Conservation (phyloP, 2,797 vertebrate species). For the Hapalemur alaotrensis region DNA sequence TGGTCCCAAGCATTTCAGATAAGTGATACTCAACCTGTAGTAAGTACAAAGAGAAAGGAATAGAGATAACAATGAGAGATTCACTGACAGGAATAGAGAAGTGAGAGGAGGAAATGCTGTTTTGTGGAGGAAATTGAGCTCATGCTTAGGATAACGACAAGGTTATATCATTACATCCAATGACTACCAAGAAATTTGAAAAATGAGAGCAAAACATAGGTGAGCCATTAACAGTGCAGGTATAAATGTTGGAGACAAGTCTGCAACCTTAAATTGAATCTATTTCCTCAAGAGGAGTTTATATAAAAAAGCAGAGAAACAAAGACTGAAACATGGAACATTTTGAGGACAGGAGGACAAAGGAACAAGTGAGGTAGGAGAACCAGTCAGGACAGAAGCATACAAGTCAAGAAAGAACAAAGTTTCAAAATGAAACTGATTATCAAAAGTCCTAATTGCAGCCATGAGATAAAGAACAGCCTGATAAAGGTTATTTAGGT, state of each 20-base stretch:
- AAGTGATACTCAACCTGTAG: background rate
- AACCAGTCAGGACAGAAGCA: background rate
- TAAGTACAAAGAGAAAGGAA: background rate
- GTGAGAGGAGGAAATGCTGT: background rate
- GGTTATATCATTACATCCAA: background rate
- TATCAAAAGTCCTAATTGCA: background rate
- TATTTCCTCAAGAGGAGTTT: background rate
- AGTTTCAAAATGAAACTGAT: background rate
- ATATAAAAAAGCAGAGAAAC: background rate
- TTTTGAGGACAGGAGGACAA: background rate
- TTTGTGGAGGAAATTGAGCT: background rate
- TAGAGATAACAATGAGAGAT: background rate
- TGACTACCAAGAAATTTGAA: background rate
- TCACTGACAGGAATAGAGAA: background rate
- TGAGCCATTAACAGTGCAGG: background rate
- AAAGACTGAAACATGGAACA: background rate
- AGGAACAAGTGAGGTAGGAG: background rate
- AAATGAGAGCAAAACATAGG: background rate
- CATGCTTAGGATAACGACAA: background rate
- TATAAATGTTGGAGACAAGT: background rate
- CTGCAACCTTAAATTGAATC: background rate
- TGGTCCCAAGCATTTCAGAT: background rate
- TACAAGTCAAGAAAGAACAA: background rate
- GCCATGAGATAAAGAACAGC: background rate
- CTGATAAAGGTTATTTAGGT: background rate